Evolutionary conservation across 1,140 invertebrate species (phyloP).

Genomic region (Solen grandis): DNA sequence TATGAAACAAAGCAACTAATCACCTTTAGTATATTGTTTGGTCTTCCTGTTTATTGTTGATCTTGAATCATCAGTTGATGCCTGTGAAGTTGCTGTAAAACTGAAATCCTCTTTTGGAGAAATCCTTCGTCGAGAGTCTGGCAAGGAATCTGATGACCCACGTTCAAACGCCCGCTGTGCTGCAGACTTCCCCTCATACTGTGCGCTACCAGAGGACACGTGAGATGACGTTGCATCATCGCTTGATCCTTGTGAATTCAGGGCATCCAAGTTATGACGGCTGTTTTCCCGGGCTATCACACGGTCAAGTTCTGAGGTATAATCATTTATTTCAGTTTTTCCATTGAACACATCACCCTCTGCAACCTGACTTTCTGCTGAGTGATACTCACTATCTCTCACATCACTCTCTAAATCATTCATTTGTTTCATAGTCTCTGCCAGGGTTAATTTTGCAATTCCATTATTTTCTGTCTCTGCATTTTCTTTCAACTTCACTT

Average conservation of each 20-base stretch:
- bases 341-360: slow-evolving; percentile 19
- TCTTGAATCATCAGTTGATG: slow-evolving; percentile 34
- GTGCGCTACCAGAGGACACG: slow-evolving; percentile 39
- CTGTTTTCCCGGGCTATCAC: slow-evolving; percentile 46
- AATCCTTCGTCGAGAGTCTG: slow-evolving; percentile 3
- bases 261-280: slow-evolving; percentile 30
- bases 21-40: slow-evolving; percentile 45
- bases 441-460: background rate
- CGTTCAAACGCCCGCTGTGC: slow-evolving; percentile 36
- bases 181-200: slow-evolving; percentile 47
- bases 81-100: slow-evolving; percentile 38
- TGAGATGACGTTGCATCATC: slow-evolving; percentile 44
- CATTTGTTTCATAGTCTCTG: background rate
- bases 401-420: background rate
- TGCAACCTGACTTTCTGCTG: background rate
- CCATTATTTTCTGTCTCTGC: background rate
- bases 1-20: background rate
- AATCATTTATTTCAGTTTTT: slow-evolving; percentile 18
- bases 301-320: slow-evolving; percentile 45
- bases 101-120: slow-evolving; percentile 42
- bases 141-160: slow-evolving; percentile 32
- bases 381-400: background rate
- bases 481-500: slow-evolving; percentile 41
- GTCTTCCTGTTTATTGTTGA: slow-evolving; percentile 3
- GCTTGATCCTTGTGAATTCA: slow-evolving; percentile 50